Base-by-base conservation (phyloP, 1,140 invertebrate species). In the Drosophila tani region DNA sequence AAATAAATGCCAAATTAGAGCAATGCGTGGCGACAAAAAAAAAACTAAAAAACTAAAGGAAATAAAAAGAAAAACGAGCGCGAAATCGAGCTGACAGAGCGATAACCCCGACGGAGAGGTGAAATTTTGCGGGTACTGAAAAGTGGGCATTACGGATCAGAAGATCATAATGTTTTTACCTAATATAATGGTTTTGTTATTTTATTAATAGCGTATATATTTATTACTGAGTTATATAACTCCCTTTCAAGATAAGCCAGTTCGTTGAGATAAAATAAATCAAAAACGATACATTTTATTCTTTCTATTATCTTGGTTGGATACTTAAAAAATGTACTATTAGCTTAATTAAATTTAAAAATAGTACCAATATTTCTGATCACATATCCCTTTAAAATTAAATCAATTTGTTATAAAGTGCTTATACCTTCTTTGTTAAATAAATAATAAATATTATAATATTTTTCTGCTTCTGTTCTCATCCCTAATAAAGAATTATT, bases 1-100 rank as follows among this genome's bases (percentile, higher is more conserved):
- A 73, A 59, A 73, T 71, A 76, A 77, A 55, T 41, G 35, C 27
- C 19, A 63, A 75, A 75, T 75, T 75, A 64, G 58, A 64, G 71
- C 71, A 75, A 15, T 29, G 35, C 19, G 29, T 71, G 19, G 38
- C 14, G 2, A 14, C 15, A 73, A 59, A 71, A 50, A 73, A 27
- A 15, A 15, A 12, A 12, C 12, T 19, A 73, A 27, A 15, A 15
- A 12, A 12, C 12, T 19, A 7, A 3, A 40, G 32, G 8, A 15
- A 57, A 58, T 29, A 35, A 41, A 58, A 27, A 27, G 5, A 3
- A 35, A 49, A 57, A 41, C 14, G 35, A 29, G 41, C n/a, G 40
- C 53, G 12, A 29, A 41, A 41, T 29, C 32, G 17, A 35, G 47
- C 67, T 69, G 47, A 17, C 27, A 41, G 47, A 35, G 40, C 49